Base-by-base conservation (phyloP, 2,888 invertebrate genomes). In the Eutolmus rufibarbis region DNA sequence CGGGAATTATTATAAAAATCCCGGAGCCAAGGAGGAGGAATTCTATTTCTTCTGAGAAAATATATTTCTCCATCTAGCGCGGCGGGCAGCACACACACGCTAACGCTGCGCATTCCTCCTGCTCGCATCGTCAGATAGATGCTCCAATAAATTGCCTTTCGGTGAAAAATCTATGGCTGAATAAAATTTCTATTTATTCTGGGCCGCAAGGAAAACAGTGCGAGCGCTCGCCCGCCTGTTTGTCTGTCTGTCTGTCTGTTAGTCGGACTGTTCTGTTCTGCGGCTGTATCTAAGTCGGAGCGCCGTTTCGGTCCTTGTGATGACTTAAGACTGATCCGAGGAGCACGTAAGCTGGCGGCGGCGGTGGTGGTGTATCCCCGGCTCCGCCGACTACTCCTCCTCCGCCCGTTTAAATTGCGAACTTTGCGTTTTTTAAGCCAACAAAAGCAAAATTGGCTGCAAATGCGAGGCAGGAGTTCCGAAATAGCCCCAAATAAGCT, bases 141-240 rank as follows among this genome's bases (percentile, higher is more conserved):
- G 77, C 76, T 56, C 37, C 77, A 74, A 76, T 86, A 86, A 77
- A 86, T 86, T 43, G 57, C 40, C 74, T 87, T 87, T 87, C 87
- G 87, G 87, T 82, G 87, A 84, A 87, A 84, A 87, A 87, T 87
- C 87, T 87, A 87, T 87, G 87, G 76, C 87, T 87, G 87, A 87
- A 87, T 87, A 87, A 87, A 87, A 87, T 79, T 84, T 87, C 74
- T 87, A 79, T 87, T 81, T 87, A 81, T 87, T 81, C 84, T 66
- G 28, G 51, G 19, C 74, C 87, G 81, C 79, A 87, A 87, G 87
- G 74, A 43, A 66, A 74, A 74, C 46, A 37, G 57, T 37, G 66
- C 74, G 40, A 40, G 43, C 31, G 23, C 66, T 74, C 31, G 74
- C 34, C 79, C 37, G 85, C 66, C 66, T 37, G 57, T 84, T 28